Evolutionary conservation across 2,113 vertebrate genomes (phyloP).

Genomic region (Cyanoramphus novaezelandiae): DNA sequence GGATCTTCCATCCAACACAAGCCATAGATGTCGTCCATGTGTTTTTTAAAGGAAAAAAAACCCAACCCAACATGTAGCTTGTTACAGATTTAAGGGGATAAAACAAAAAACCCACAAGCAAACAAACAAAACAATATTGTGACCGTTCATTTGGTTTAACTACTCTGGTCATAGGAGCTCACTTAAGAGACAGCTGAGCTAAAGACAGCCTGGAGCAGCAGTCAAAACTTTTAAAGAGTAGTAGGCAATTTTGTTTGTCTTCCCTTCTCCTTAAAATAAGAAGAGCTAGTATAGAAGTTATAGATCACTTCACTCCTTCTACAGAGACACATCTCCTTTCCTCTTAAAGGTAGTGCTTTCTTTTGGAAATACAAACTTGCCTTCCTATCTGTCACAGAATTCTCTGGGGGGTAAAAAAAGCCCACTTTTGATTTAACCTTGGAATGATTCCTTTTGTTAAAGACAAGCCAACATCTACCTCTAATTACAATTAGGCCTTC

Average conservation of each 20-base stretch:
- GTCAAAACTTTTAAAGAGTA: neutral
- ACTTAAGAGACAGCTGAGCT: neutral
- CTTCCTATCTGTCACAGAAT: neutral
- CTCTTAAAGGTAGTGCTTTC: neutral
- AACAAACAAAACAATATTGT: neutral
- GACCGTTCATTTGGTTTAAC: neutral
- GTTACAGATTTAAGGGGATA: neutral
- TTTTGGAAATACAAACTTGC: neutral
- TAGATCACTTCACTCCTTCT: neutral
- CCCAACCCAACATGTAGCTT: neutral
- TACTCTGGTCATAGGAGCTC: neutral
- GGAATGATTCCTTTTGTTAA: neutral
- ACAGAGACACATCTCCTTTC: neutral
- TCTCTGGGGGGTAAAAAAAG: neutral
- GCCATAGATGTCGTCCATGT: rapidly evolving
- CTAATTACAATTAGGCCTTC: neutral
- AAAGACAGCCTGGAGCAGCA: neutral
- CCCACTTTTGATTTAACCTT: neutral
- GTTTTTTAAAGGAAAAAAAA: neutral
- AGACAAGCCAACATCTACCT: neutral
- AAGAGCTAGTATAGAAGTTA: neutral
- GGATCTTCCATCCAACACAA: neutral
- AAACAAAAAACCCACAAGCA: neutral
- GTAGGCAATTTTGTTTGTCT: neutral
- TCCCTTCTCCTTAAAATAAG: neutral